A percentile compares a stretch with the other conserved stretches of the same genome.
Conservation (phyloP, 30 jellyfish, hydroid and myxozoan genomes). For the Mastigias papua region DNA sequence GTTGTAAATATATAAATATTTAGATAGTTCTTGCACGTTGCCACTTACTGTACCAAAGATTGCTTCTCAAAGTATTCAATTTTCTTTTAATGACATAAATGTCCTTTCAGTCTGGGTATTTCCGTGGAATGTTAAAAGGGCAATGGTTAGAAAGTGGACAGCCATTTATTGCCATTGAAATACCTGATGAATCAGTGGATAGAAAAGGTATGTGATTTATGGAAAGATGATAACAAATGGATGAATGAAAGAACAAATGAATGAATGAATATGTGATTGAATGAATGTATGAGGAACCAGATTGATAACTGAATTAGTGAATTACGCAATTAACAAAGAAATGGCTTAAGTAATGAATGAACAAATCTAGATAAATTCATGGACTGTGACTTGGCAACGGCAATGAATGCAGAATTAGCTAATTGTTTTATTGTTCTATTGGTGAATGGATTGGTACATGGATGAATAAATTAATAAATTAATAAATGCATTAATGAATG, state of each 20-base stretch:
- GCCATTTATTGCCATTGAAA: conserved; percentile 59
- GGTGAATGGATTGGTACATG: neutral
- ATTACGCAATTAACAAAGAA: too few species aligned
- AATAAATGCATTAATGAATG: neutral
- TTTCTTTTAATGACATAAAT: too few species aligned
- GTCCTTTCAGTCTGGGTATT: conserved; percentile 85
- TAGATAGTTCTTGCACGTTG: too few species aligned
- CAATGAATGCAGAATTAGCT: too few species aligned
- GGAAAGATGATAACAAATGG: neutral
- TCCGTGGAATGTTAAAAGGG: conserved; percentile 93
- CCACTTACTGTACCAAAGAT: too few species aligned
- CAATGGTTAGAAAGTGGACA: conserved; percentile 88
- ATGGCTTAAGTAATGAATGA: neutral
- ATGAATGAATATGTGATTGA: too few species aligned
- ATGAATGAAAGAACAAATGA: neutral
- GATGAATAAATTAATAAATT: neutral
- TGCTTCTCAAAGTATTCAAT: too few species aligned
- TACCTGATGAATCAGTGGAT: conserved; percentile 82
- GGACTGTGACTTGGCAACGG: too few species aligned
- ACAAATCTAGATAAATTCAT: too few species aligned
- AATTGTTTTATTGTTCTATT: neutral
- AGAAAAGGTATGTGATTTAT: conserved; percentile 60
- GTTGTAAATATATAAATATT: too few species aligned
- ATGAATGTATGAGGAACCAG: neutral
- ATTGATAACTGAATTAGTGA: neutral